phyloP scores from a whole-genome alignment of 1,140 invertebrate species.

The Drosophila bocki region DNA sequence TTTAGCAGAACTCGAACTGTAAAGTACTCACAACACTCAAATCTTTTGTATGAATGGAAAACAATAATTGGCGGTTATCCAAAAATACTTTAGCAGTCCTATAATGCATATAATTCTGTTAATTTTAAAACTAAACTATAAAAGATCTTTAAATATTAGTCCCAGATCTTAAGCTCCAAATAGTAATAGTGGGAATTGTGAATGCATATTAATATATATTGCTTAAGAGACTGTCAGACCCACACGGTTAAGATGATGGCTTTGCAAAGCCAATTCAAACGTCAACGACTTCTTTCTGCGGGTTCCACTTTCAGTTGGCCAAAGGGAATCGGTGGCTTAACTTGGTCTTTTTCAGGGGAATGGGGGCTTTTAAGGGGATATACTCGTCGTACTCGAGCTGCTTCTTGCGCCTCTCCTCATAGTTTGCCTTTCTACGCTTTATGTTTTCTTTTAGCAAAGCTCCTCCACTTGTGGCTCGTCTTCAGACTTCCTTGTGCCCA shows the following conservation, averaged over 20 bases:
- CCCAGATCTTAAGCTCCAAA: background rate
- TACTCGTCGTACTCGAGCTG: conserved; percentile 28
- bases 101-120: background rate
- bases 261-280: conserved; percentile 69
- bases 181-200: background rate
- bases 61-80: conserved; percentile 8
- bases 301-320: conserved; percentile 59
- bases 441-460: conserved; percentile 41
- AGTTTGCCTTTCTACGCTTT: conserved; percentile 49
- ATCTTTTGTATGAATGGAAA: conserved; percentile 4
- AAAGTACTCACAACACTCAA: background rate
- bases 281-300: conserved; percentile 76
- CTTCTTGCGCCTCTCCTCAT: conserved; percentile 26
- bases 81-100: background rate
- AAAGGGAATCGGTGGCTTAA: conserved; percentile 16
- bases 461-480: conserved; percentile 56
- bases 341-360: conserved; percentile 2
- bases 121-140: background rate
- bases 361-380: conserved; percentile 13
- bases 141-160: background rate
- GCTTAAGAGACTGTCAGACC: conserved; percentile 10
- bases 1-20: background rate
- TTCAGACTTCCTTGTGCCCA: conserved; percentile 70
- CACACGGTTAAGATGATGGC: conserved; percentile 45
- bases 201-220: conserved; percentile 7